These are phyloP conservation scores for Dallia pectoralis DNA, from an alignment of 2,797 vertebrate genomes.

Conservation along the genomic window DNA sequence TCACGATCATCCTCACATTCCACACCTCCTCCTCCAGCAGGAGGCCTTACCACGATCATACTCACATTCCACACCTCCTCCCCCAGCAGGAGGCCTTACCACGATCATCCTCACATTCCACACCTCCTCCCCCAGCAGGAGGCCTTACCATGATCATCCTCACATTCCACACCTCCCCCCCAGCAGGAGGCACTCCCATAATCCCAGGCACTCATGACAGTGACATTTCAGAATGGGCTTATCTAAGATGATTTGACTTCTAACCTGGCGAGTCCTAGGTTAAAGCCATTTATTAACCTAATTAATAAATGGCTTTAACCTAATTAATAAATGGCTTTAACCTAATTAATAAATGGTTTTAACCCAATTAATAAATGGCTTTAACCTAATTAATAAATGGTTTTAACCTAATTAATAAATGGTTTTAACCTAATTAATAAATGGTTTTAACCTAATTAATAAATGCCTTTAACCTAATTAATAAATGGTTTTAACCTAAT, in stretches of 20 bases:
- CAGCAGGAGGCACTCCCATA: no score
- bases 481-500: no score
- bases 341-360: no score
- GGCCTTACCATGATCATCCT: not conserved
- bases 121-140: slow-evolving; percentile 7
- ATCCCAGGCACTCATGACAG: not conserved
- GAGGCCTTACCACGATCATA: no score
- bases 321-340: slow-evolving; percentile 23
- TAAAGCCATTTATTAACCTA: no score
- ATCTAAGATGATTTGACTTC: slow-evolving; percentile 33
- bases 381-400: no score
- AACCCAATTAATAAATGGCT: slow-evolving; percentile 19
- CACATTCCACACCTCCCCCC: no score
- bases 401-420: no score
- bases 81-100: slow-evolving; percentile 14
- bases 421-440: slow-evolving; percentile 22
- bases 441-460: no score
- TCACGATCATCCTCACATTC: no score
- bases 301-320: slow-evolving; percentile 23
- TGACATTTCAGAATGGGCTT: slow-evolving; percentile 16
- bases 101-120: not conserved
- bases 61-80: not conserved
- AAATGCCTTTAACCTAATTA: slow-evolving; percentile 23
- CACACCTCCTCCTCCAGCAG: no score
- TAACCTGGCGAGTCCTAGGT: slow-evolving; percentile 24